Conservation (phyloP, 2,888 invertebrate species). For the Entomobrya multifasciata region DNA sequence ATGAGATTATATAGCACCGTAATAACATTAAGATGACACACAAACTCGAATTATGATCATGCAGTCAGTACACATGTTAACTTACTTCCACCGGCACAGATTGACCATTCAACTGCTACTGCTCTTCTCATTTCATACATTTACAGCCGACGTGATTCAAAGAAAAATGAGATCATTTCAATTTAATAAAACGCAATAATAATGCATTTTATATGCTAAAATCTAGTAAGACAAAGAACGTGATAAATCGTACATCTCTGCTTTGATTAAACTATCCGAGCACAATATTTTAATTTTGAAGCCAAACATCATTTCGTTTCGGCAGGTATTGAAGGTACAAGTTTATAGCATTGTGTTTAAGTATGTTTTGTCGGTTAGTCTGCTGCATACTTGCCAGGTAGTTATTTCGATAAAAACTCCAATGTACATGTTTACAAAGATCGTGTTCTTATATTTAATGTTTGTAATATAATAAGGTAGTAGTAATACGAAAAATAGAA, state of each 20-base stretch:
- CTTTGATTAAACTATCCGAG: slow-evolving; percentile 47
- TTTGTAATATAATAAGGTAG: no score
- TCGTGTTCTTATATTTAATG: no score
- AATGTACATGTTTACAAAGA: no score
- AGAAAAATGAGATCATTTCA: slow-evolving; percentile 66
- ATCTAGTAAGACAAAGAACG: slow-evolving; percentile 63
- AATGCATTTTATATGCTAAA: slow-evolving; percentile 57
- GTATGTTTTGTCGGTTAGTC: no score
- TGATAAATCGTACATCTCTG: slow-evolving; percentile 63
- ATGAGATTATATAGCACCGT: slow-evolving; percentile 43
- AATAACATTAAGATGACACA: slow-evolving; percentile 30
- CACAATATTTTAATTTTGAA: slow-evolving; percentile 11
- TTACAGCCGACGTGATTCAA: slow-evolving; percentile 41
- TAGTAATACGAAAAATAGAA: no score
- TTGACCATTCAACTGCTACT: background rate
- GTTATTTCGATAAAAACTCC: no score
- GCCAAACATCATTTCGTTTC: no score
- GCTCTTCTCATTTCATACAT: slow-evolving; percentile 28
- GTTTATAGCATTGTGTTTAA: no score
- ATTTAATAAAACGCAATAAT: slow-evolving; percentile 56
- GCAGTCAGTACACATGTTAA: slow-evolving; percentile 6
- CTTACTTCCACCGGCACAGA: slow-evolving; percentile 11
- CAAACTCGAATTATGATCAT: slow-evolving; percentile 44
- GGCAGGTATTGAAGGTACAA: no score
- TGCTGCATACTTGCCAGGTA: no score